Base-by-base conservation (phyloP, 2,797 vertebrate species). In the Lepus oiostolus region DNA sequence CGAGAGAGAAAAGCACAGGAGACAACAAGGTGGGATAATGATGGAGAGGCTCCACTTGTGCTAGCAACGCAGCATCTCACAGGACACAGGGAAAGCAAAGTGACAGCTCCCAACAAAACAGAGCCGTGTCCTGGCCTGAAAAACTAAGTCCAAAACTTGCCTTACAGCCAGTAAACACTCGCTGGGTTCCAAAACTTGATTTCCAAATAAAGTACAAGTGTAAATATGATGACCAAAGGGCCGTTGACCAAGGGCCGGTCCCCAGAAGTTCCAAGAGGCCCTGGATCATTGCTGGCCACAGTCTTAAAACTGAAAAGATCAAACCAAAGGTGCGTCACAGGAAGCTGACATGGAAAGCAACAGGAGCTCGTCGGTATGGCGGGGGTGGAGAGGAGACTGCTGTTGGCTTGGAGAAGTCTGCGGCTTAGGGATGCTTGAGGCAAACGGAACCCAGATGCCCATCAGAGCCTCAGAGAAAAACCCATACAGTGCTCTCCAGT, bases 331-430 rank as follows among this genome's bases (percentile, higher is more conserved):
- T 5, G 5, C 3, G 19, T 70, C 26, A 7, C 24, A 30, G 76
- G 72, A 87, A 63, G 47, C 8, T 1, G 80, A 60, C 38, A 58
- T 5, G 1, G 6, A 2, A 38, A 71, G 83, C 83, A 62, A 47
- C 67, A 42, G 1, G 42, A 81, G 5, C 47, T 42, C 7, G 1
- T 65, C 0, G 2, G 30, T 16, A 35, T 6, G 3, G 12, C 30
- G 28, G 68, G 24, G 9, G 3, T 60, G 5, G 67, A 50, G 50
- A n/a, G 38, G 75, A 60, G 21, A 19, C 22, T 17, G 0, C 0
- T 17, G 17, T 19, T 38, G 71, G 76, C 17, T 38, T 1, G 0
- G 1, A 4, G 74, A 32, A 0, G 5, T 26, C 19, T 7, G 11
- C 2, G 26, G 19, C 35, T 52, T 19, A 71, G 80, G 21, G 21